phyloP scores from a whole-genome alignment of 1,140 invertebrate genomes.

The Aphis craccivora region DNA sequence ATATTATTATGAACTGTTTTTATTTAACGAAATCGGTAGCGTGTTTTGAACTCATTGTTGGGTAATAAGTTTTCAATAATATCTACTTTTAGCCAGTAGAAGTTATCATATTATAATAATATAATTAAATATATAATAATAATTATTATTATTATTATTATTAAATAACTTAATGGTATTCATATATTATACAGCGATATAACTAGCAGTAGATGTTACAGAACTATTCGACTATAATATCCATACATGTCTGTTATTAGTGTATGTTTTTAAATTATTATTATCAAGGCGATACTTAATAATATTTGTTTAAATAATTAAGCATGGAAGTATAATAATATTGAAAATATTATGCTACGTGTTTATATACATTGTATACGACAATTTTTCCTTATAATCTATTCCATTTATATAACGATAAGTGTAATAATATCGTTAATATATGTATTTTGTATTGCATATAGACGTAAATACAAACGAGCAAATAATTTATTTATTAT shows the following conservation, averaged over 20 bases:
- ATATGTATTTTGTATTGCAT: background rate
- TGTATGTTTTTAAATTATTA: background rate
- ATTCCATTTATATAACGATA: background rate
- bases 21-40: background rate
- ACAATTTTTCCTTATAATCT: conserved; percentile 15
- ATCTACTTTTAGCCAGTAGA: background rate
- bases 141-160: background rate
- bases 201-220: background rate
- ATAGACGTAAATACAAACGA: background rate
- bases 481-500: background rate
- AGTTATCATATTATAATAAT: background rate
- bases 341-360: background rate
- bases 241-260: background rate
- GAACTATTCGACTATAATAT: background rate
- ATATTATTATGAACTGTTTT: background rate
- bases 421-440: background rate
- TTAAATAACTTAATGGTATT: background rate
- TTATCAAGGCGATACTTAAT: conserved; percentile 11
- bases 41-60: background rate
- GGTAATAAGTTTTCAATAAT: background rate
- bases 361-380: background rate
- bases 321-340: background rate
- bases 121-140: background rate
- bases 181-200: background rate
- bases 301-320: conserved; percentile 24